Conservation (phyloP, 64 coral and sea anemone species). For the Stichodactyla helianthus region DNA sequence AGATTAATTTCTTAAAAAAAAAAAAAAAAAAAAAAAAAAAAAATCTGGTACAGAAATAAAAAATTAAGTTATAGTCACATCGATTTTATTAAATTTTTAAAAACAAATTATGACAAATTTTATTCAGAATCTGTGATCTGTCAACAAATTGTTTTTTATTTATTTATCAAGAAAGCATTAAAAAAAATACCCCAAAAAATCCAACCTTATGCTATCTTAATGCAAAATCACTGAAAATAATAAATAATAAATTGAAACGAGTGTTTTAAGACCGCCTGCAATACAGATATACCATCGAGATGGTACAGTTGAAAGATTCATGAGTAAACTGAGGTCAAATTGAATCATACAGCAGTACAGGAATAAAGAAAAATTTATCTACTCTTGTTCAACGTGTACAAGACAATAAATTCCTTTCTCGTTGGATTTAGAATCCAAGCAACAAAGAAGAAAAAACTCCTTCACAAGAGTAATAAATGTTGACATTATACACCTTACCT, state of each 20-base stretch:
- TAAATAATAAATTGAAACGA: too few species aligned
- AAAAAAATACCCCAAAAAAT: background rate
- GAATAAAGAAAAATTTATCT: background rate
- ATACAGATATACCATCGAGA: background rate
- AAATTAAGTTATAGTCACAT: background rate
- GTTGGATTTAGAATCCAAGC: background rate
- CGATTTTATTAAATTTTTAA: background rate
- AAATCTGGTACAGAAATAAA: background rate
- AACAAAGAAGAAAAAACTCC: background rate
- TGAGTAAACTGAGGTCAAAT: background rate
- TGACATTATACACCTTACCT: background rate
- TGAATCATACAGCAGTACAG: background rate
- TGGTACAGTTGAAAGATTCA: background rate
- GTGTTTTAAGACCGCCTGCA: too few species aligned
- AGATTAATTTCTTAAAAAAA: background rate
- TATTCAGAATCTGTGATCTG: background rate
- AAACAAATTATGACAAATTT: background rate
- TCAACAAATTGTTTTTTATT: background rate
- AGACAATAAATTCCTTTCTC: background rate
- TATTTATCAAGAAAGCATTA: background rate
- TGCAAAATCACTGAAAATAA: too few species aligned
- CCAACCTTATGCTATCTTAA: background rate
- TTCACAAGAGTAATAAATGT: background rate
- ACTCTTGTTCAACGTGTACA: constrained; percentile 5
- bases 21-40: background rate